Conservation (phyloP, 2,888 invertebrate genomes). For the Scelioninae gen. 1 region DNA sequence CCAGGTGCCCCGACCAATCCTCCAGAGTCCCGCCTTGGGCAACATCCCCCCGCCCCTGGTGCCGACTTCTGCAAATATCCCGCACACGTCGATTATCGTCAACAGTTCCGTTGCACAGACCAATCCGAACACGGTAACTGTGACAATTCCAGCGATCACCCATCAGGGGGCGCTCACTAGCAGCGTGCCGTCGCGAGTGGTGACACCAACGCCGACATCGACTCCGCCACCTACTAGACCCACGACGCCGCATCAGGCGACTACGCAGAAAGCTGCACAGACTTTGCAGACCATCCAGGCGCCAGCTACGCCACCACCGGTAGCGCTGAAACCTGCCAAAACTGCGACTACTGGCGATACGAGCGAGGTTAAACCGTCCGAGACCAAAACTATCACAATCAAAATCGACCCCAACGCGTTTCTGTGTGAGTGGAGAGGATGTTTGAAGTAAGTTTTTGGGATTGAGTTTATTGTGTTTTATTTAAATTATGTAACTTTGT, state of each 20-base stretch:
- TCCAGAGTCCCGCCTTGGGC: slow-evolving; percentile 85
- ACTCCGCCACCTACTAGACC: slow-evolving; percentile 84
- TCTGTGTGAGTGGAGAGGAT: slow-evolving; percentile 97
- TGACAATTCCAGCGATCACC: slow-evolving; percentile 80
- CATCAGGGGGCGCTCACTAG: slow-evolving; percentile 79
- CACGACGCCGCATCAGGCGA: slow-evolving; percentile 85
- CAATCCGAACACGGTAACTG: slow-evolving; percentile 79
- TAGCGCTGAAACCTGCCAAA: no score
- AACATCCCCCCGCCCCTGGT: slow-evolving; percentile 84
- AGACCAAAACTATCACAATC: slow-evolving; percentile 82
- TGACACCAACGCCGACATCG: slow-evolving; percentile 81
- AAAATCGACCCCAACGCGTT: slow-evolving; percentile 83
- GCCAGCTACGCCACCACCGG: slow-evolving; percentile 66
- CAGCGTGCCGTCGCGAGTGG: slow-evolving; percentile 81
- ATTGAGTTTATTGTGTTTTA: no score
- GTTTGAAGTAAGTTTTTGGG: slow-evolving; percentile 86
- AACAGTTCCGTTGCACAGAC: slow-evolving; percentile 80
- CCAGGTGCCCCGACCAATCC: slow-evolving; percentile 86
- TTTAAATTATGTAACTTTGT: no score
- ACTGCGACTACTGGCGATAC: slow-evolving; percentile 68
- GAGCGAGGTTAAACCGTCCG: slow-evolving; percentile 74
- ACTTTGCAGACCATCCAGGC: slow-evolving; percentile 1
- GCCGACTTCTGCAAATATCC: slow-evolving; percentile 82
- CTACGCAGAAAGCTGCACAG: slow-evolving; percentile 78
- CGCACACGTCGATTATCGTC: slow-evolving; percentile 81